Conservation (phyloP, 2,797 vertebrate species). For the Tokudaia tokunoshimensis region DNA sequence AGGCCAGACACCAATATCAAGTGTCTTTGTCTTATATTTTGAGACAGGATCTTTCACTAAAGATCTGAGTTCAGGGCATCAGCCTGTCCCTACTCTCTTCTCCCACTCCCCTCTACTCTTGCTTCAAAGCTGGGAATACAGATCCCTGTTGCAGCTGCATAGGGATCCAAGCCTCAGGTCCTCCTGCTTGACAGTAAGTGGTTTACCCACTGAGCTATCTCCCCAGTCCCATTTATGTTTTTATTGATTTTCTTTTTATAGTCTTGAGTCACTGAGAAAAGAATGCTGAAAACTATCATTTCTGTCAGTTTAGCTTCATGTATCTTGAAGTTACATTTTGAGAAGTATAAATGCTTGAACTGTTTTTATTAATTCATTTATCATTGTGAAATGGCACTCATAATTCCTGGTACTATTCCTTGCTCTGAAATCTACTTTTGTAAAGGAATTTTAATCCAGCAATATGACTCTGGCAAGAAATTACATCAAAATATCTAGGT, state of each 20-base stretch:
- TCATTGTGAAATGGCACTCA: slow-evolving; percentile 4
- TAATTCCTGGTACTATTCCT: background rate
- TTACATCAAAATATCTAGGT: background rate
- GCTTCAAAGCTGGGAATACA: background rate
- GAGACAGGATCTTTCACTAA: background rate
- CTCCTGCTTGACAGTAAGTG: background rate
- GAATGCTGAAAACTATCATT: background rate
- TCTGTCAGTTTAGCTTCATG: background rate
- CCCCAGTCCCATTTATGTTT: background rate
- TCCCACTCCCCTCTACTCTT: background rate
- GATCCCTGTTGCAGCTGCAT: too few species aligned
- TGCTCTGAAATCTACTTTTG: slow-evolving; percentile 48
- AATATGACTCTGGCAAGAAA: background rate
- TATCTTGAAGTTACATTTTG: slow-evolving; percentile 14
- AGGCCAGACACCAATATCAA: background rate
- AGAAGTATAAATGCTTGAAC: background rate
- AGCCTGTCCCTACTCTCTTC: background rate
- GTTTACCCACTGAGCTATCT: background rate
- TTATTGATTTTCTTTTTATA: slow-evolving; percentile 1
- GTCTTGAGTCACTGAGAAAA: slow-evolving; percentile 20
- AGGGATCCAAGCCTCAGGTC: background rate
- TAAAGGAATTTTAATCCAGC: background rate
- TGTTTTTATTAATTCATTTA: background rate
- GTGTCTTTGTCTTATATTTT: background rate
- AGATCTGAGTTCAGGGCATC: background rate